These are phyloP conservation scores for Abramis brama DNA, from an alignment of 2,113 vertebrate species.

Conservation along the genomic window DNA sequence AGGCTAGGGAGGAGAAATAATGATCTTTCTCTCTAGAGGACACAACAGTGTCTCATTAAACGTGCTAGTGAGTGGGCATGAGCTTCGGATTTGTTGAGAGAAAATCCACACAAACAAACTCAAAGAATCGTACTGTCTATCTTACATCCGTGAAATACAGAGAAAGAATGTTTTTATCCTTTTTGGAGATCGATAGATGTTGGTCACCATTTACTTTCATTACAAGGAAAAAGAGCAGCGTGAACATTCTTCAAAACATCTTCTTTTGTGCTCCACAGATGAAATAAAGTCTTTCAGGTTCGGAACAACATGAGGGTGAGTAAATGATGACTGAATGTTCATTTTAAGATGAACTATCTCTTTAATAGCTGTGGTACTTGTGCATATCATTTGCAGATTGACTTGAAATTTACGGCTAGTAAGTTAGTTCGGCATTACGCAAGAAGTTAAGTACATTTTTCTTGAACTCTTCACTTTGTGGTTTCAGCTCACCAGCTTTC, in stretches of 20 bases:
- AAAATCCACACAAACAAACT: constrained; percentile 29
- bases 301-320: not conserved
- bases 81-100: constrained; percentile 16
- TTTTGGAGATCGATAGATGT: not conserved
- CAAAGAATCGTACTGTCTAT: too few relatives aligned
- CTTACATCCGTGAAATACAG: not conserved
- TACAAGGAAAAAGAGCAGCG: not conserved
- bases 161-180: not conserved
- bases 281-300: not conserved
- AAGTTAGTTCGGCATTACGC: not conserved
- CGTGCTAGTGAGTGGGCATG: constrained; percentile 26
- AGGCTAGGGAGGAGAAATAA: constrained; percentile 40
- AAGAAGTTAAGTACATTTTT: too few relatives aligned
- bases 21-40: constrained; percentile 37
- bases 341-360: not conserved
- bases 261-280: too few relatives aligned
- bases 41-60: constrained; percentile 25
- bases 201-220: not conserved
- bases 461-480: not conserved
- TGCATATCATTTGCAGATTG: not conserved
- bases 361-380: not conserved
- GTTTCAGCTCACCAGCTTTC: not conserved
- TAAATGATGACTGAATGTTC: not conserved
- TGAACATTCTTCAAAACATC: not conserved
- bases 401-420: not conserved